Base-by-base conservation (phyloP, 2,888 invertebrate genomes). In the Octodonta nipae region DNA sequence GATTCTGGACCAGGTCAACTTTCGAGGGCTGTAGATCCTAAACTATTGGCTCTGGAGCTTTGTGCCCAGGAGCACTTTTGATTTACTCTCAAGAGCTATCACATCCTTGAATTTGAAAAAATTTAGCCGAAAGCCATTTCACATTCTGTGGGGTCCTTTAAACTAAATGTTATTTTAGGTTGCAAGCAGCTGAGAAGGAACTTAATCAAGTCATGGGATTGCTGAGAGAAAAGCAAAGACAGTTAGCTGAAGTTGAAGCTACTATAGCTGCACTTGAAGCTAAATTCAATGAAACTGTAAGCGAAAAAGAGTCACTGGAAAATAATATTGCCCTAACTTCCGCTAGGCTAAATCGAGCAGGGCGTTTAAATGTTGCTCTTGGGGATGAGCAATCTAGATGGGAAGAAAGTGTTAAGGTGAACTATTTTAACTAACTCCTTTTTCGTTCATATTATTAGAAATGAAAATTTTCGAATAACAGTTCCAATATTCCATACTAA, bases 301-400 rank as follows among this genome's bases (percentile, higher is more conserved):
- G 71, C 2, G 83, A 80, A 54, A 77, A 88, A 47, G 76, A 81
- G 48, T 71, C 75, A 16, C 63, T 84, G 26, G 75, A 81, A 56
- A 68, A 73, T 8, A 77, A 76, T 16, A 86, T 89, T 37, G 75
- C 76, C 43, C 57, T 86, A 27, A 86, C 86, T 0, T 78, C 80
- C 5, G 75, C 78, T 1, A 68, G 91, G 28, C 65, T 92, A 11
- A 74, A 74, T 38, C 70, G 89, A 34, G 88, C 91, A 0, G 86
- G 83, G 1, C 73, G 84, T 40, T 65, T 92, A 8, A 89, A 87
- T 5, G 77, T 84, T 15, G 91, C 91, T 1, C 63, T 92, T 5
- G 78, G 81, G 0, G 88, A 89, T 52, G 91, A 91, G 58, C 79
- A 86, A 60, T 65, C 76, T 2, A 70, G 87, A 33, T 91, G 91